Conservation (phyloP, 2,888 invertebrate species). For the Agrotis segetum region DNA sequence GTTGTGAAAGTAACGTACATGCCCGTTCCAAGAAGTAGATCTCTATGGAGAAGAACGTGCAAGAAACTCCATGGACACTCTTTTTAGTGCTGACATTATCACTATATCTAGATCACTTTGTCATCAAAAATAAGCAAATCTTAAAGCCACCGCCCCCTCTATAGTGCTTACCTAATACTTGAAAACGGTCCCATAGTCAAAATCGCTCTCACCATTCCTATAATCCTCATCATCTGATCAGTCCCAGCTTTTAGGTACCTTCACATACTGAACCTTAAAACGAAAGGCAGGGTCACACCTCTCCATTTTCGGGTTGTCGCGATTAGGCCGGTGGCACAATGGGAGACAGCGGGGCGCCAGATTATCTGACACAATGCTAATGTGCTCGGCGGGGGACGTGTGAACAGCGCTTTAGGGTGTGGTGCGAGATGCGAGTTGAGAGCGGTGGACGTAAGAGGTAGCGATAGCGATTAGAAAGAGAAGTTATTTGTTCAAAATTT, state of each 20-base stretch:
- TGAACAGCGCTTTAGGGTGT: conserved; percentile 81
- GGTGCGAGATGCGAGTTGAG: conserved; percentile 59
- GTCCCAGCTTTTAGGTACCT: not conserved
- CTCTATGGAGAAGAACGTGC: too few relatives aligned
- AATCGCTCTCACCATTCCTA: not conserved
- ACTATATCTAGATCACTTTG: too few relatives aligned
- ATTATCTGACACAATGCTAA: conserved; percentile 83
- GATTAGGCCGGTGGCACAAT: conserved; percentile 87
- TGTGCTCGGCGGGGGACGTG: conserved; percentile 85
- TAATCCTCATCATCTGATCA: not conserved
- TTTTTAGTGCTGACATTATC: too few relatives aligned
- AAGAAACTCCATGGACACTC: too few relatives aligned
- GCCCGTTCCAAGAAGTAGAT: too few relatives aligned
- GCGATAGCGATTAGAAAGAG: too few relatives aligned
- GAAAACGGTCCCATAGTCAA: too few relatives aligned
- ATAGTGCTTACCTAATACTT: too few relatives aligned
- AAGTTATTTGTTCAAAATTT: too few relatives aligned
- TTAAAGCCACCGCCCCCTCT: too few relatives aligned
- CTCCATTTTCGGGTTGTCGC: conserved; percentile 62
- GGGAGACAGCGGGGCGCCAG: conserved; percentile 89
- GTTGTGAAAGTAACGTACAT: too few relatives aligned
- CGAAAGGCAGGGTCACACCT: conserved; percentile 39
- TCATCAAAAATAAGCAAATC: too few relatives aligned
- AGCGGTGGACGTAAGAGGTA: not conserved
- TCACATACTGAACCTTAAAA: conserved; percentile 44